Base-by-base conservation (phyloP, 2,113 vertebrate genomes). In the Neolamprologus hecqui region DNA sequence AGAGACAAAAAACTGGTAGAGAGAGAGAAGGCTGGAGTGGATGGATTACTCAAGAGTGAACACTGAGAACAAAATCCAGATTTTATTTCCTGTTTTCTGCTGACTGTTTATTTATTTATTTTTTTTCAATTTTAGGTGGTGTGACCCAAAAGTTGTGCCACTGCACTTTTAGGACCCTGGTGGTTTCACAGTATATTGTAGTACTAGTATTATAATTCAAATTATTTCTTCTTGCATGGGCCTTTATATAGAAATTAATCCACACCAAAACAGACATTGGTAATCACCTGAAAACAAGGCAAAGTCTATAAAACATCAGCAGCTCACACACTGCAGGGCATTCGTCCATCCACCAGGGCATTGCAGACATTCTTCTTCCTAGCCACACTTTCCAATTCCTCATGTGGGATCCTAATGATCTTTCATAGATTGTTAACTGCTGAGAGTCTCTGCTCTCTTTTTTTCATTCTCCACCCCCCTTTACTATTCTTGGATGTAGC, bases 261-360 rank as follows among this genome's bases (percentile, higher is more conserved):
- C 8, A 73, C 68, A 45, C 5, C 5, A 73, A 73, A 45, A 45
- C 7, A 26, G 13, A 23, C 8, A 23, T 37, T 6, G 21, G 3
- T 10, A 9, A 14, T 73, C 8, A 42, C 37, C 37, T 26, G 13
- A 73, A 73, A 73, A 26, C 21, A 73, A 26, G 68, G 0, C 63
- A 0, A 68, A 0, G 33, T 21, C 37, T 26, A 3, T 6, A 70
- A 70, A 70, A 10, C 65, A 26, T 45, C 21, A 70, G 65, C 13
- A 70, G 65, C 13, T 70, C 37, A 70, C 37, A 15, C 37, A 70
- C n/a, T 12, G 31, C 58, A 63, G 58, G 4, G 1, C 8, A 65
- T 11, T n/a, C 63, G 14, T 40, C 19, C 63, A 68, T 21, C 33
- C 33, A 68, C 33, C 19, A 3, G 10, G 33, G 63, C 37, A 15